Percentiles rank a stretch among this genome's conserved stretches.
These are phyloP conservation scores for Muricea muricata DNA, from an alignment of 92 coral and sea anemone genomes.

Conservation along the genomic window DNA sequence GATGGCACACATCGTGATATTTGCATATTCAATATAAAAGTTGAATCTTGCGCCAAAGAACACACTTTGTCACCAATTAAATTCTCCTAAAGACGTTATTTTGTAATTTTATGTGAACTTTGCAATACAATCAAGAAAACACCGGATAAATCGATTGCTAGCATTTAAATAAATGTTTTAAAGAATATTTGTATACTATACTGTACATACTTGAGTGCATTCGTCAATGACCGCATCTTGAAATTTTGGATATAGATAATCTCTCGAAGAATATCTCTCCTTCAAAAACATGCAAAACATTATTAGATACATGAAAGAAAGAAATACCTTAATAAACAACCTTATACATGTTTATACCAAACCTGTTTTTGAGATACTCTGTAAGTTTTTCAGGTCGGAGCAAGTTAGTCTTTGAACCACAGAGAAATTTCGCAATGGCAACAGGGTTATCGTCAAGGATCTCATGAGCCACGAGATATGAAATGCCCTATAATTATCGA, in stretches of 20 bases:
- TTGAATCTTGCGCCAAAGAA: no score
- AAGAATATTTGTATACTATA: no score
- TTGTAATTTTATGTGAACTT: no score
- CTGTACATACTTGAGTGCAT: slow-evolving; percentile 91
- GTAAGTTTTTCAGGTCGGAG: slow-evolving; percentile 18
- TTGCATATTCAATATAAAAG: no score
- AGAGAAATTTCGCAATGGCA: slow-evolving; percentile 85
- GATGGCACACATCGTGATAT: no score
- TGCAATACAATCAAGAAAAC: no score
- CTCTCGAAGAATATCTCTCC: slow-evolving; percentile 86
- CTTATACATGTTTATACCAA: background rate
- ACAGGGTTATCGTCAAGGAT: slow-evolving; percentile 71
- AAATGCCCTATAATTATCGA: slow-evolving; percentile 73
- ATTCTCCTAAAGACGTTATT: no score
- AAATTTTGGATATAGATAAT: slow-evolving; percentile 82
- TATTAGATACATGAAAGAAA: background rate
- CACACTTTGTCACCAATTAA: no score
- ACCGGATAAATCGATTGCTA: no score
- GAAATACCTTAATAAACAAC: no score
- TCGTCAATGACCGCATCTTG: slow-evolving; percentile 77
- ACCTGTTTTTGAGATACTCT: slow-evolving; percentile 43
- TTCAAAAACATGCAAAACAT: slow-evolving; percentile 13
- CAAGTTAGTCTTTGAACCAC: slow-evolving; percentile 60
- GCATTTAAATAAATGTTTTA: no score
- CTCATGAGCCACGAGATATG: slow-evolving; percentile 72